Percentiles rank a stretch among this genome's conserved stretches.
Evolutionary conservation across 2,888 invertebrate genomes (phyloP).

Genomic region (Drosophila subquinaria): DNA sequence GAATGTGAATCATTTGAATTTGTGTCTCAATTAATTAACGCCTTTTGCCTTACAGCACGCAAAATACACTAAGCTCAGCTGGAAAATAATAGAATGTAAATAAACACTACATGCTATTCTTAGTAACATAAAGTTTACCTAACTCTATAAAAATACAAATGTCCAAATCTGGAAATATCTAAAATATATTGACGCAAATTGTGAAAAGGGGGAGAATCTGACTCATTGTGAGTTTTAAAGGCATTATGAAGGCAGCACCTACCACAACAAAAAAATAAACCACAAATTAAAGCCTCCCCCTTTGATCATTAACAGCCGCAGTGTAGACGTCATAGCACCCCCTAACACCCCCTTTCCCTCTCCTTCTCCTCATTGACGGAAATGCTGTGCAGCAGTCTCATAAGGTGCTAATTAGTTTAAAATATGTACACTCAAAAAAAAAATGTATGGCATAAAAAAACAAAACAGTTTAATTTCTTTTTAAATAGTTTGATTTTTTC

Average conservation of each 20-base stretch:
- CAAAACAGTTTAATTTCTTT: no score
- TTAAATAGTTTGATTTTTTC: no score
- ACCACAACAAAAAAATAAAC: conserved; percentile 62
- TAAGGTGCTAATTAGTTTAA: conserved; percentile 53
- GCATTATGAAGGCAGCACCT: conserved; percentile 27
- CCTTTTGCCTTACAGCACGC: conserved; percentile 10
- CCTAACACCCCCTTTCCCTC: conserved; percentile 18
- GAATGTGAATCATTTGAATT: conserved; percentile 55
- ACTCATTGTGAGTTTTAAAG: conserved; percentile 30
- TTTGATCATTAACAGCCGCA: conserved; percentile 19
- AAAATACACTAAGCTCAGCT: not conserved
- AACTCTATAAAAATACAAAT: conserved; percentile 7
- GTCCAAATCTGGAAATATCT: not conserved
- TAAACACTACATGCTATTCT: conserved; percentile 24
- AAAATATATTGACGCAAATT: conserved; percentile 12
- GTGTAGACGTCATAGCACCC: conserved; percentile 52
- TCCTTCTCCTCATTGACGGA: conserved; percentile 52
- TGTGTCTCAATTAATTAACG: conserved; percentile 35
- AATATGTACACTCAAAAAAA: conserved; percentile 44
- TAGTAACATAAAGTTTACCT: not conserved
- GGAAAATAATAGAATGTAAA: conserved; percentile 13
- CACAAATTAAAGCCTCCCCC: conserved; percentile 39
- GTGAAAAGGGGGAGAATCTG: conserved; percentile 9
- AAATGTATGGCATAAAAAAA: not conserved
- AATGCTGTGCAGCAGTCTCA: conserved; percentile 40